Evolutionary conservation across 2,113 vertebrate species (phyloP).

Genomic region (Bufo bufo): DNA sequence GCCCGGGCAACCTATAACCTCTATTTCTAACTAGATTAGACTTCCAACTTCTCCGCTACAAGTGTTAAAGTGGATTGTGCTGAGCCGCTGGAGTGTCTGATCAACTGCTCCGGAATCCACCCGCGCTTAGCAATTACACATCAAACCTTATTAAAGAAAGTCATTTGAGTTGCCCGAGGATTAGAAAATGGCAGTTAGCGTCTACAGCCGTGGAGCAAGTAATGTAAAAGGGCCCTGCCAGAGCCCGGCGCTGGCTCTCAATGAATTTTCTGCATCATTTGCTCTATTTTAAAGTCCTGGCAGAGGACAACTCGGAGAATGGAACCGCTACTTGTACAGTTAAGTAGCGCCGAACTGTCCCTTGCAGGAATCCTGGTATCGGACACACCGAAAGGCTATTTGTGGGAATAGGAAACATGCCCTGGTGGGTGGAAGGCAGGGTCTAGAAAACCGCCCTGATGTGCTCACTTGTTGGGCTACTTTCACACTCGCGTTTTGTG

Average conservation of each 20-base stretch:
- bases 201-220: slow-evolving; percentile 11
- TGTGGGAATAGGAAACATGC: not conserved
- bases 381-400: not conserved
- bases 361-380: not conserved
- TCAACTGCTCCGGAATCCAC: slow-evolving; percentile 38
- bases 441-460: slow-evolving; percentile 7
- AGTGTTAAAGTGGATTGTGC: slow-evolving; percentile 49
- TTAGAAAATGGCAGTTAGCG: slow-evolving; percentile 33
- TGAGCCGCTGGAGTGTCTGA: slow-evolving; percentile 30
- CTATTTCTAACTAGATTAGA: slow-evolving; percentile 63
- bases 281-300: not conserved
- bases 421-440: not conserved
- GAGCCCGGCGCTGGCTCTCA: not conserved
- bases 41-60: slow-evolving; percentile 49
- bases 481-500: too few relatives aligned
- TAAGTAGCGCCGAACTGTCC: not conserved
- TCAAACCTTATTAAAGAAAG: slow-evolving; percentile 52
- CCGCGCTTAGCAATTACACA: slow-evolving; percentile 40
- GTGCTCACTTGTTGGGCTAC: not conserved
- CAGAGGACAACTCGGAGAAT: slow-evolving; percentile 4
- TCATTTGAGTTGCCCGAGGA: slow-evolving; percentile 42
- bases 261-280: slow-evolving; percentile 2
- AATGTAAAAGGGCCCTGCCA: not conserved
- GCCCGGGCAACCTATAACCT: slow-evolving; percentile 61
- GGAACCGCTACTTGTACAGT: not conserved